Evolutionary conservation across 2,113 vertebrate genomes (phyloP).

Genomic region (Cryptomyrus ogoouensis): DNA sequence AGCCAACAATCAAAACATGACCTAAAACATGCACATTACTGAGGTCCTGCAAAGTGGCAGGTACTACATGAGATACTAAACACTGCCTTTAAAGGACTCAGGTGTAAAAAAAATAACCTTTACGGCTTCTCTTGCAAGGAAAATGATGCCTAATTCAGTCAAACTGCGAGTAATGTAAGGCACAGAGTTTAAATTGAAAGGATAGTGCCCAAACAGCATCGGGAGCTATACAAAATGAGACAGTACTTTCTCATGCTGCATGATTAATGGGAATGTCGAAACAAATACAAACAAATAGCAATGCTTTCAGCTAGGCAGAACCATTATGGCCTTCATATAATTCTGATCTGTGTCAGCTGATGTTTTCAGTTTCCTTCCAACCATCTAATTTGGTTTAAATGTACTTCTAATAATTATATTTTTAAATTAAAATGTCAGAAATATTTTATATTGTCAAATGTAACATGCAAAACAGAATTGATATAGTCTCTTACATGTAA

Average conservation of each 20-base stretch:
- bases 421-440: neutral
- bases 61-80: neutral
- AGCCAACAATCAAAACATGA: neutral
- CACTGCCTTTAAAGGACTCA: neutral
- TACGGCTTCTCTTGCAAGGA: neutral
- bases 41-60: neutral
- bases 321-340: neutral
- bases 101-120: neutral
- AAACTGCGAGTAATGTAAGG: neutral
- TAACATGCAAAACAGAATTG: neutral
- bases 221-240: neutral
- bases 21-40: neutral
- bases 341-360: neutral
- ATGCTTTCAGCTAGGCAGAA: neutral
- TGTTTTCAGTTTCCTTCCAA: neutral
- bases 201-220: neutral
- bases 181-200: neutral
- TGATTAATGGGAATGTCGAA: neutral
- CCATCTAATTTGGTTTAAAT: neutral
- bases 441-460: neutral
- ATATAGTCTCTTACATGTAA: neutral
- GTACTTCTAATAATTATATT: neutral
- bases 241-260: neutral
- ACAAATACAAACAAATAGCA: neutral
- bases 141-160: neutral